Evolutionary conservation across 2,113 vertebrate genomes (phyloP).

Genomic region (Delphinus delphis): DNA sequence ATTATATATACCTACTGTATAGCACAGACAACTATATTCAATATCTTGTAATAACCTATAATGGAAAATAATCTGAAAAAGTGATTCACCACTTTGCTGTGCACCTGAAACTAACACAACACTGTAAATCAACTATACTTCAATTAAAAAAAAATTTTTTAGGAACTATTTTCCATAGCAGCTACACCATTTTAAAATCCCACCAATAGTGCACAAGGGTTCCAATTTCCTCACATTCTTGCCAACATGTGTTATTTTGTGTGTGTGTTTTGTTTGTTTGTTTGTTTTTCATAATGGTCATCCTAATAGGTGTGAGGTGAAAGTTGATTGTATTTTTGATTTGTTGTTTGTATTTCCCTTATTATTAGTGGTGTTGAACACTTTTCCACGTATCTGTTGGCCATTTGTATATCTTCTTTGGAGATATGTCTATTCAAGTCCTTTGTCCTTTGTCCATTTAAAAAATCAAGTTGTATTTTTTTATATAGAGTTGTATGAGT

Average conservation of each 20-base stretch:
- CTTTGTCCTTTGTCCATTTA: background rate
- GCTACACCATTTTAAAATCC: background rate
- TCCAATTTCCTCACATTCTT: background rate
- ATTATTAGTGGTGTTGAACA: background rate
- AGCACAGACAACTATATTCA: background rate
- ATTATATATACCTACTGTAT: background rate
- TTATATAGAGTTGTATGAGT: background rate
- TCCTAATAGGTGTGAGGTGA: background rate
- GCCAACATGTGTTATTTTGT: background rate
- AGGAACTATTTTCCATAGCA: background rate
- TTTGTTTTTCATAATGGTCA: background rate
- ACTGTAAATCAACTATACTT: background rate
- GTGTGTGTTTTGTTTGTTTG: background rate
- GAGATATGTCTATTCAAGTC: background rate
- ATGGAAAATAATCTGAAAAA: background rate
- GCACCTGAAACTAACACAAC: background rate
- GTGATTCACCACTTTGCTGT: background rate
- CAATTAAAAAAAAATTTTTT: background rate
- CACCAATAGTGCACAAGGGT: background rate
- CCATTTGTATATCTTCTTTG: background rate
- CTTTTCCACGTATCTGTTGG: background rate
- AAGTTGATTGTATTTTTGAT: background rate
- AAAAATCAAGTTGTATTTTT: background rate
- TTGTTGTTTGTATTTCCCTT: background rate
- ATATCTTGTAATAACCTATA: background rate